Evolutionary conservation across 2,888 invertebrate species (phyloP).

Genomic region (Sipunculus nudus): DNA sequence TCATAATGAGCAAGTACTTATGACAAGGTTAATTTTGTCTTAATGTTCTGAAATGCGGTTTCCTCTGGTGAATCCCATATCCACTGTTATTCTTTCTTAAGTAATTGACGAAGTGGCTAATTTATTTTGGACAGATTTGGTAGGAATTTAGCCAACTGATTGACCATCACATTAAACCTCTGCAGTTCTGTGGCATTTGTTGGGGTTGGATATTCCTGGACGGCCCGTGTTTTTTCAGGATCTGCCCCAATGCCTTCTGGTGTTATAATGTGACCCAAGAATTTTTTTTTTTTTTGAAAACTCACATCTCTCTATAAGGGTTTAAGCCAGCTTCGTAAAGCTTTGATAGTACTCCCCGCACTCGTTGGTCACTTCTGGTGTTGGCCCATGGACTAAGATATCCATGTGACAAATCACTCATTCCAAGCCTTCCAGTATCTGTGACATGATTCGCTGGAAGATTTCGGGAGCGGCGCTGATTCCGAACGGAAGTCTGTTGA

Average conservation of each 20-base stretch:
- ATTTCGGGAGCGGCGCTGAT: slow-evolving; percentile 19
- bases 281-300: no score
- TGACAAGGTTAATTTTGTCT: slow-evolving; percentile 43
- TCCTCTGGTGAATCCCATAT: slow-evolving; percentile 25
- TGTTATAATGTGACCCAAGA: slow-evolving; percentile 32
- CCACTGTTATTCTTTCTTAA: slow-evolving; percentile 22
- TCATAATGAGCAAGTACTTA: slow-evolving; percentile 57
- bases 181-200: slow-evolving; percentile 15
- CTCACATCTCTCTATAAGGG: no score
- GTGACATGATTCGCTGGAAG: slow-evolving; percentile 27
- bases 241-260: slow-evolving; percentile 21
- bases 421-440: slow-evolving; percentile 15
- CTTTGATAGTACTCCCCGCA: slow-evolving; percentile 13
- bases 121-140: slow-evolving; percentile 15
- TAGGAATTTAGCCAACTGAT: slow-evolving; percentile 30
- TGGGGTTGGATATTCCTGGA: slow-evolving; percentile 17
- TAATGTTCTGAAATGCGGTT: slow-evolving; percentile 48
- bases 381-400: slow-evolving; percentile 25
- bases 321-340: slow-evolving; percentile 25
- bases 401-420: slow-evolving; percentile 37
- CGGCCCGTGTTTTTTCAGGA: slow-evolving; percentile 20
- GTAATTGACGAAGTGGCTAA: slow-evolving; percentile 27
- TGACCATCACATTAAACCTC: slow-evolving; percentile 32
- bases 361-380: slow-evolving; percentile 21
- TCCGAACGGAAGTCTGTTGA: slow-evolving; percentile 24